Evolutionary conservation across 2,888 invertebrate species (phyloP).

Genomic region (Hyppa rectilinea): DNA sequence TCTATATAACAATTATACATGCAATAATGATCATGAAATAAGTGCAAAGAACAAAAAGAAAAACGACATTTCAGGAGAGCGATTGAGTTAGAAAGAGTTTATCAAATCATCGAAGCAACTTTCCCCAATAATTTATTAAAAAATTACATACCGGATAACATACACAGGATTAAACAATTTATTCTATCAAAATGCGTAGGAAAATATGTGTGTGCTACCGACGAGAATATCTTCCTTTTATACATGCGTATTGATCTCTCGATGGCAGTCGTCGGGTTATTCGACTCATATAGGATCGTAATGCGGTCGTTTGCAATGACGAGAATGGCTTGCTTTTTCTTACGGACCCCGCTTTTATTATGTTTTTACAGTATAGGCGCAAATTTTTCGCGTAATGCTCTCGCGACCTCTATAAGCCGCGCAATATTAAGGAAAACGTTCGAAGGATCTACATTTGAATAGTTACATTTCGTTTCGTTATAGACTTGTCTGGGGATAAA

Average conservation of each 20-base stretch:
- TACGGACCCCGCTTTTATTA: slow-evolving; percentile 68
- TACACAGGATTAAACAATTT: slow-evolving; percentile 14
- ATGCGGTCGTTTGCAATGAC: slow-evolving; percentile 71
- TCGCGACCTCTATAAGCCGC: slow-evolving; percentile 73
- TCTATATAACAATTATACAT: too few species aligned
- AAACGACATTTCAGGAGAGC: too few species aligned
- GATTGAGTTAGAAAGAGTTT: too few species aligned
- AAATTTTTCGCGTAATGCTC: slow-evolving; percentile 69
- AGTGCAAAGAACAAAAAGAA: too few species aligned
- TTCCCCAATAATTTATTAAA: slow-evolving; percentile 17
- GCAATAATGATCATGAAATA: too few species aligned
- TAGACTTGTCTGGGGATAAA: slow-evolving; percentile 60
- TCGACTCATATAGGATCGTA: slow-evolving; percentile 66
- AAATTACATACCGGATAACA: slow-evolving; percentile 29
- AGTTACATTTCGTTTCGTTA: slow-evolving; percentile 63
- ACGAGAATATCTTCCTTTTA: slow-evolving; percentile 59
- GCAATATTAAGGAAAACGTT: slow-evolving; percentile 71
- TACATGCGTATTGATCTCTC: slow-evolving; percentile 68
- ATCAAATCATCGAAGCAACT: neutral
- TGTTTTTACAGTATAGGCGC: slow-evolving; percentile 70
- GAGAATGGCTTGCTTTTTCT: slow-evolving; percentile 69
- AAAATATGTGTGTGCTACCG: slow-evolving; percentile 35
- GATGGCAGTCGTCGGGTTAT: slow-evolving; percentile 62
- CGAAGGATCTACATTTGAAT: slow-evolving; percentile 68
- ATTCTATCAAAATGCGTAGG: slow-evolving; percentile 8